These are phyloP conservation scores for Acleris cristana DNA, from an alignment of 2,888 invertebrate species.

Conservation along the genomic window DNA sequence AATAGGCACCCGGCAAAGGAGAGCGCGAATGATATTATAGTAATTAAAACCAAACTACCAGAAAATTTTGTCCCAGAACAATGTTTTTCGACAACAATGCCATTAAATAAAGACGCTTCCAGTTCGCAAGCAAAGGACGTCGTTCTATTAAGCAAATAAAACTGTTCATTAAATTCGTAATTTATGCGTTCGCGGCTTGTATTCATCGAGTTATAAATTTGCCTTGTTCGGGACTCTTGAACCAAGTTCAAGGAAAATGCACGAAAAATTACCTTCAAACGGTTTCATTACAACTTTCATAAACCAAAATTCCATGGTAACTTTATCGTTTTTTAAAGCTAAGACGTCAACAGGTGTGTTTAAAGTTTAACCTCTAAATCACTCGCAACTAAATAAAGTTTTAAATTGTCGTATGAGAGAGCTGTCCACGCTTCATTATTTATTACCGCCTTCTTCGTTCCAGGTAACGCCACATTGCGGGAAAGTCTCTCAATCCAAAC, in stretches of 20 bases:
- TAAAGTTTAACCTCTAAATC: constrained; percentile 35
- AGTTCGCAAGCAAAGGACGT: constrained; percentile 45
- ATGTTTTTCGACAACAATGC: constrained; percentile 60
- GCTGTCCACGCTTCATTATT: constrained; percentile 67
- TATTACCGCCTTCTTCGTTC: constrained; percentile 61
- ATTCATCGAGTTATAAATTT: constrained; percentile 60
- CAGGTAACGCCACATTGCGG: constrained; percentile 54
- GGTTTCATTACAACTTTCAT: constrained; percentile 35
- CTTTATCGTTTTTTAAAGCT: constrained; percentile 3
- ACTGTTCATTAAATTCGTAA: constrained; percentile 60
- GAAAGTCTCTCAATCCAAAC: constrained; percentile 63
- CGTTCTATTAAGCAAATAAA: constrained; percentile 52
- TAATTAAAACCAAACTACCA: constrained; percentile 69
- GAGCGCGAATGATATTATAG: constrained; percentile 64
- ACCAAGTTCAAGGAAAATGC: constrained; percentile 42
- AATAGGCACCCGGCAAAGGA: constrained; percentile 58
- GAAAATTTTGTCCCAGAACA: constrained; percentile 65
- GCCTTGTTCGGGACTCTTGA: constrained; percentile 51
- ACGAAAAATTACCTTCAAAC: constrained; percentile 38
- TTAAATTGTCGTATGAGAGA: constrained; percentile 34
- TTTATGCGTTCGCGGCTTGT: constrained; percentile 61
- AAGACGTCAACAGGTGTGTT: constrained; percentile 50
- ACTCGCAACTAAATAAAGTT: constrained; percentile 32
- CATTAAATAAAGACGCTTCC: constrained; percentile 55
- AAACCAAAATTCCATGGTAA: constrained; percentile 9